Base-by-base conservation (phyloP, 2,797 vertebrate species). In the Pseudopleuronectes americanus region DNA sequence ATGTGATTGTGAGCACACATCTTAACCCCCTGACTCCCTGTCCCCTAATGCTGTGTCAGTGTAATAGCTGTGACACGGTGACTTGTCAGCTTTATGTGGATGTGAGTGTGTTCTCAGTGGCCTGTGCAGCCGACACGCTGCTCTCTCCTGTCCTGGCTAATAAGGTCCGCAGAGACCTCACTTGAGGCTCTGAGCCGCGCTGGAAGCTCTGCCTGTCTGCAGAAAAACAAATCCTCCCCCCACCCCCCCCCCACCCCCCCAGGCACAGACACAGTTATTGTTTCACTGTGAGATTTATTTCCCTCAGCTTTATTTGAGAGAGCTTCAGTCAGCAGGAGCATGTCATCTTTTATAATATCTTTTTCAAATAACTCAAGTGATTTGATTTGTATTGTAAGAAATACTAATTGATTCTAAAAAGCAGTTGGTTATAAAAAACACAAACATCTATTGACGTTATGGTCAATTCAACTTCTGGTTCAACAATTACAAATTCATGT, bases 91-190 rank as follows among this genome's bases (percentile, higher is more conserved):
- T 65, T 61, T 58, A 5, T 77, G 24, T 43, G 41, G 38, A 43
- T 75, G 48, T 65, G 69, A 77, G 67, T 70, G 52, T 70, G 52
- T 47, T 53, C 14, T 51, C 58, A 33, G 54, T 69, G 57, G 55
- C 16, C 45, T 57, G 4, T 72, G 64, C 69, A 71, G 55, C 60
- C 31, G 28, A 61, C 79, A 68, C 71, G 73, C 75, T 75, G 68
- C 64, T 74, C 62, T 69, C 78, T 81, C 69, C 59, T 72, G 60
- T 69, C 56, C 57, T 70, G 60, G 38, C 77, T 93, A 94, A 93
- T 93, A 83, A 92, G 87, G 54, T 75, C 92, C 77, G 0, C 67
- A 62, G 91, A 83, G 91, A 90, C 67, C 72, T 45, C 17, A 61
- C 49, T 54, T 70, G 68, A 31, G 23, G 26, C 86, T 78, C 38